Percentiles rank a stretch among this genome's conserved stretches.
These are phyloP conservation scores for Tapera naevia DNA, from an alignment of 2,797 vertebrate species.

Conservation along the genomic window DNA sequence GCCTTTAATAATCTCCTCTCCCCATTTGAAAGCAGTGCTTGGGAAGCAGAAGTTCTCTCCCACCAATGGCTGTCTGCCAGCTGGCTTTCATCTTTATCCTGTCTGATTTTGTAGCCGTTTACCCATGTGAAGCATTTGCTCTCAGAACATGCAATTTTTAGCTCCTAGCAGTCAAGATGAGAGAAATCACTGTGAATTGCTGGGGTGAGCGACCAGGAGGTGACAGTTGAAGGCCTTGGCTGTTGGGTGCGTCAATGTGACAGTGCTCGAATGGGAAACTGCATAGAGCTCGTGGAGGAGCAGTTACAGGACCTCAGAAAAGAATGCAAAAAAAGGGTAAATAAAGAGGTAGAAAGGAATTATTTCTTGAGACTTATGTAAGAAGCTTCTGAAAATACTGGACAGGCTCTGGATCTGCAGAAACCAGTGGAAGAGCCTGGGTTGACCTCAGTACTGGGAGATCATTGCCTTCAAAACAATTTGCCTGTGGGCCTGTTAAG, in stretches of 20 bases:
- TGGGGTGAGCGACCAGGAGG: slow-evolving; percentile 47
- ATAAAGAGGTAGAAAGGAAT: not conserved
- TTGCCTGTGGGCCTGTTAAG: not conserved
- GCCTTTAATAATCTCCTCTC: slow-evolving; percentile 17
- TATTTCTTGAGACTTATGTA: not conserved
- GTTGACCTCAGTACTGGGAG: not conserved
- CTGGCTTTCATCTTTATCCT: slow-evolving; percentile 24
- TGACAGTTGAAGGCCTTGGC: not conserved
- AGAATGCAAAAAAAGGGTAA: not conserved
- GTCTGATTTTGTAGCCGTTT: slow-evolving; percentile 8
- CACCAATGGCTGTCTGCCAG: slow-evolving; percentile 37
- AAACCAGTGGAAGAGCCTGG: not conserved
- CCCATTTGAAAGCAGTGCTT: slow-evolving; percentile 1
- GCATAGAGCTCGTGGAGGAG: not conserved
- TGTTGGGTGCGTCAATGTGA: not conserved
- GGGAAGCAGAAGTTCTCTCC: slow-evolving; percentile 44
- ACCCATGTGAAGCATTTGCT: slow-evolving; percentile 5
- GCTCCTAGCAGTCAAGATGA: slow-evolving; percentile 13
- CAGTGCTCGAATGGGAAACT: not conserved
- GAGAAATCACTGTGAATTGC: slow-evolving; percentile 26
- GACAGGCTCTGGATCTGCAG: not conserved
- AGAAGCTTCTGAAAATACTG: not conserved
- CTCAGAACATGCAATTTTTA: slow-evolving; percentile 29
- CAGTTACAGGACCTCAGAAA: not conserved
- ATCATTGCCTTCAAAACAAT: not conserved